These are phyloP conservation scores for Suricata suricatta DNA, from an alignment of 2,113 vertebrate species.

Conservation along the genomic window DNA sequence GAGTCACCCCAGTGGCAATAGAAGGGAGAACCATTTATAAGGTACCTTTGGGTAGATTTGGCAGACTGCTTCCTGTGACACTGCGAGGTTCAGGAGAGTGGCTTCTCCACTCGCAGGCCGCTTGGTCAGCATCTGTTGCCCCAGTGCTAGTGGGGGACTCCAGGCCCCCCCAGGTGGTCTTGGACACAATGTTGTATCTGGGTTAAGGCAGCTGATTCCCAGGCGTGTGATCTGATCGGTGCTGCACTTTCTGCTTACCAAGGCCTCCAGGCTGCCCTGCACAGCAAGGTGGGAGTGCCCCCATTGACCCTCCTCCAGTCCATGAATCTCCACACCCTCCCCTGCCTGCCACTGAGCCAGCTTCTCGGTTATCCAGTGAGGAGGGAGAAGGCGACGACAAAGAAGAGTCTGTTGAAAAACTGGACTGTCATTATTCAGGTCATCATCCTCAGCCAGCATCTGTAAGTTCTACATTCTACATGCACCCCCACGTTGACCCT, in stretches of 20 bases:
- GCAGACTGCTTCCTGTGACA: neutral
- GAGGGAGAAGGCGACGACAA: slow-evolving; percentile 98
- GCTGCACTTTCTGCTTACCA: slow-evolving; percentile 64
- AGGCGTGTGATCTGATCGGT: slow-evolving; percentile 13
- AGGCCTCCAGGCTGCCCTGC: slow-evolving; percentile 92
- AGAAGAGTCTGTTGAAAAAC: slow-evolving; percentile 95
- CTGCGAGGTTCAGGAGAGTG: neutral
- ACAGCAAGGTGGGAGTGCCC: slow-evolving; percentile 89
- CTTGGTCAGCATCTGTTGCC: neutral
- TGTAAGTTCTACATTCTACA: slow-evolving; percentile 87
- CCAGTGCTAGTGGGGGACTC: neutral
- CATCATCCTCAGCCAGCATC: slow-evolving; percentile 98
- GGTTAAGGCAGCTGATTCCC: neutral
- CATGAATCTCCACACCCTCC: slow-evolving; percentile 92
- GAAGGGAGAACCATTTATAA: neutral
- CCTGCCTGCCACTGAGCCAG: slow-evolving; percentile 89
- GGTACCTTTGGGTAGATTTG: neutral
- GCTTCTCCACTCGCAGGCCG: neutral
- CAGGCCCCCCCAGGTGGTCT: neutral
- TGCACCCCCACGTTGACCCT: neutral
- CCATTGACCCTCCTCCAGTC: slow-evolving; percentile 89
- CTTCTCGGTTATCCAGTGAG: slow-evolving; percentile 95
- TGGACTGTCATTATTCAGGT: slow-evolving; percentile 99
- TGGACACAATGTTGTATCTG: neutral
- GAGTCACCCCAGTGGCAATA: neutral